Conservation (phyloP, 2,888 invertebrate species). For the Thera obeliscata region DNA sequence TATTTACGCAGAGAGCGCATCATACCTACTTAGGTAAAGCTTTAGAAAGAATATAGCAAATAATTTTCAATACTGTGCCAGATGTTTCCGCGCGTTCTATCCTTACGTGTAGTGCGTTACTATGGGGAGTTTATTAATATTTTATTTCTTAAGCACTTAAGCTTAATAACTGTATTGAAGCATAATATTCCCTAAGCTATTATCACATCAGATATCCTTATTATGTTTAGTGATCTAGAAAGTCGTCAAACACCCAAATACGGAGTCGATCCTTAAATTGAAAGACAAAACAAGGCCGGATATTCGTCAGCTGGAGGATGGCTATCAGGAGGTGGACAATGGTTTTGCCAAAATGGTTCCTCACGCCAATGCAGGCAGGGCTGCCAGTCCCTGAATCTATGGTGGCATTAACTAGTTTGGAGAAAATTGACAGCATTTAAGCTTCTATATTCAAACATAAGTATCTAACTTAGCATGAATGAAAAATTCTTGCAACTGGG, state of each 20-base stretch:
- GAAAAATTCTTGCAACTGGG: too few relatives aligned
- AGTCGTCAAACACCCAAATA: slow-evolving; percentile 45
- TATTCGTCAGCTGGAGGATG: slow-evolving; percentile 34
- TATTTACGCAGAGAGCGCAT: too few relatives aligned
- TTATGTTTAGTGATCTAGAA: background rate
- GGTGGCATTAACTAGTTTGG: background rate
- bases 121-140: background rate
- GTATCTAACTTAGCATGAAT: too few relatives aligned
- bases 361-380: slow-evolving; percentile 24
- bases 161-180: slow-evolving; percentile 6
- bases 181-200: background rate
- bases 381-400: background rate
- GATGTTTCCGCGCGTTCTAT: background rate
- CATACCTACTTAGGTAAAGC: too few relatives aligned
- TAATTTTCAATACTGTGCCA: background rate
- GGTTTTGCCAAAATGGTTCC: slow-evolving; percentile 30
- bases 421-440: too few relatives aligned
- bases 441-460: too few relatives aligned
- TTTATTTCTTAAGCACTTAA: background rate
- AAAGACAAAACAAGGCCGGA: slow-evolving; percentile 52
- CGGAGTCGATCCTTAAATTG: slow-evolving; percentile 44
- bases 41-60: too few relatives aligned
- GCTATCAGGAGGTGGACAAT: slow-evolving; percentile 30
- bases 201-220: slow-evolving; percentile 8
- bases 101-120: background rate